Evolutionary conservation across 2,113 vertebrate species (phyloP).

Genomic region (Corvus moneduloides): DNA sequence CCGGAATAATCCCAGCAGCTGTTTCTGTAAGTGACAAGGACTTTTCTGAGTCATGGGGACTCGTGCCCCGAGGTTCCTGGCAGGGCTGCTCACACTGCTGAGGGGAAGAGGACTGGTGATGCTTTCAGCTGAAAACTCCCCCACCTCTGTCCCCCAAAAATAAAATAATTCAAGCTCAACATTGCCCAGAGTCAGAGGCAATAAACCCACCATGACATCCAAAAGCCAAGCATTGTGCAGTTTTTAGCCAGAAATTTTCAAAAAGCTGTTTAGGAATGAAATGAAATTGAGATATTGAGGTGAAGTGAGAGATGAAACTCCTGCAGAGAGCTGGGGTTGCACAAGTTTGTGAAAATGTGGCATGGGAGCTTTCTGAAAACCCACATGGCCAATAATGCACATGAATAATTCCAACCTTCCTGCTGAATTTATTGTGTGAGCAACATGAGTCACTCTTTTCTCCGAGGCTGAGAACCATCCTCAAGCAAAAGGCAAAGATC

Average conservation of each 20-base stretch:
- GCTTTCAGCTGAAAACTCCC: background rate
- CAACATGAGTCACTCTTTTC: background rate
- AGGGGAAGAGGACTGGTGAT: background rate
- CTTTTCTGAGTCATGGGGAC: slow-evolving; percentile 2
- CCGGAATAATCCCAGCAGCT: background rate
- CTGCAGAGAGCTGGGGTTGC: background rate
- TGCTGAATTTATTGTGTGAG: background rate
- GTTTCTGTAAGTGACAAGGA: background rate
- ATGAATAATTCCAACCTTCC: background rate
- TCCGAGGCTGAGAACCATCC: background rate
- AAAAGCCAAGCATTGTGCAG: background rate
- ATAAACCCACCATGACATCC: background rate
- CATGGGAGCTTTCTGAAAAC: background rate
- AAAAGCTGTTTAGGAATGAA: background rate
- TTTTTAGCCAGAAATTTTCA: background rate
- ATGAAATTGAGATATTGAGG: background rate
- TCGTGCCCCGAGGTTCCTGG: background rate
- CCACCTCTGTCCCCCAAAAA: background rate
- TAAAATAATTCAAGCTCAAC: background rate
- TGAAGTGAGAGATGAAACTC: background rate
- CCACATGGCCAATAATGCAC: background rate
- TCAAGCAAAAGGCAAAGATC: background rate
- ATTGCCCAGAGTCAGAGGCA: background rate
- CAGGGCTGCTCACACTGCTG: background rate
- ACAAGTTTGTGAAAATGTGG: background rate